These are phyloP conservation scores for Dysdera silvatica DNA, from an alignment of 1,140 invertebrate genomes.

Conservation along the genomic window DNA sequence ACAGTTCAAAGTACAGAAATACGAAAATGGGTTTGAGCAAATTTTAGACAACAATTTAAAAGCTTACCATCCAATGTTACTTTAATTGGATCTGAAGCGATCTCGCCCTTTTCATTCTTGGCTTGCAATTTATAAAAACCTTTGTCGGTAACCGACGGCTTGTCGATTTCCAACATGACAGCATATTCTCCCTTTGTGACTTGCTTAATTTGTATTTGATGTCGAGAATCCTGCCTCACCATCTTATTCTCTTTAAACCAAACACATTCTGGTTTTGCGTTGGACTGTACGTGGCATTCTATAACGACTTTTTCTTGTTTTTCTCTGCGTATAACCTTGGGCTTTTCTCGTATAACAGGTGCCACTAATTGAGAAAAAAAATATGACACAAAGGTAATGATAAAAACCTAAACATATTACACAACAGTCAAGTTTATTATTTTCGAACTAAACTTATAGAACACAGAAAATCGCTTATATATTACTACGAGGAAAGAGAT, in stretches of 20 bases:
- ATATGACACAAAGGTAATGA: no score
- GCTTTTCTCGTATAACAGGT: conserved; percentile 85
- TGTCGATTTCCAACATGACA: conserved; percentile 49
- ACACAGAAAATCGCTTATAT: no score
- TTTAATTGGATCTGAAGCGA: conserved; percentile 75
- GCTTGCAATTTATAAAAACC: conserved; percentile 83
- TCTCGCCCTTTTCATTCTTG: conserved; percentile 88
- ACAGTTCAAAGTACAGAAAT: no score
- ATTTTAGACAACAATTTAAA: no score
- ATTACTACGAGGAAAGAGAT: no score
- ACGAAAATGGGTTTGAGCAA: no score
- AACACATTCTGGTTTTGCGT: conserved; percentile 77
- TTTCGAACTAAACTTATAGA: no score
- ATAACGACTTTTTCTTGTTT: conserved; percentile 83
- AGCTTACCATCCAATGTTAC: conserved; percentile 45
- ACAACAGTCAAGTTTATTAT: no score
- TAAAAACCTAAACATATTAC: no score
- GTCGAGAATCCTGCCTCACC: conserved; percentile 64
- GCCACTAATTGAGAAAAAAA: conserved; percentile 57
- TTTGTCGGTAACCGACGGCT: conserved; percentile 64
- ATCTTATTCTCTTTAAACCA: conserved; percentile 79
- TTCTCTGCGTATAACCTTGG: conserved; percentile 77
- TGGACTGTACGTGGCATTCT: conserved; percentile 78
- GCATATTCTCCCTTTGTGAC: conserved; percentile 38
- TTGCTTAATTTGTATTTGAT: conserved; percentile 61